These are phyloP conservation scores for Adelognathus sp. DNA, from an alignment of 2,888 invertebrate species.

Conservation along the genomic window DNA sequence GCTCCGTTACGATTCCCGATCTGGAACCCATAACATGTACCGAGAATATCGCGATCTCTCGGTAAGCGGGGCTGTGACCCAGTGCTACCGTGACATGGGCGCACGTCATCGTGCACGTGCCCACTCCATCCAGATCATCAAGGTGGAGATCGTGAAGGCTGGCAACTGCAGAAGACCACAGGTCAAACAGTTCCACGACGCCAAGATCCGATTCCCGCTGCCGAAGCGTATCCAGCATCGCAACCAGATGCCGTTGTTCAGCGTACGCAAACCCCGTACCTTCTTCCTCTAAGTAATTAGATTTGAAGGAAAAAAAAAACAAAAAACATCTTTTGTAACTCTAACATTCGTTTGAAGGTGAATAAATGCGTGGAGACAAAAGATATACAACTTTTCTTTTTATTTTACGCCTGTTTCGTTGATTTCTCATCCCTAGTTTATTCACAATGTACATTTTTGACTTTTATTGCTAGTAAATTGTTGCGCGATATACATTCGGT, in stretches of 20 bases:
- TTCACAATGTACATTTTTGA: too few relatives aligned
- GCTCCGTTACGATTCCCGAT: constrained; percentile 99
- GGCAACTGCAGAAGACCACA: constrained; percentile 95
- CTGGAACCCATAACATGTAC: constrained; percentile 99
- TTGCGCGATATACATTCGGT: background rate
- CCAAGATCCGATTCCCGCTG: constrained; percentile 97
- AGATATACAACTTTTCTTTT: background rate
- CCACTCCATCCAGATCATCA: constrained; percentile 98
- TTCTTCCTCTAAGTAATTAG: constrained; percentile 85
- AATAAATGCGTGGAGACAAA: constrained; percentile 48
- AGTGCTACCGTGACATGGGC: constrained; percentile 95
- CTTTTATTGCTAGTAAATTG: background rate
- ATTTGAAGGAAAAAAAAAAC: too few relatives aligned
- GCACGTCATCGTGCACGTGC: constrained; percentile 99
- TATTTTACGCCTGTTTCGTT: background rate
- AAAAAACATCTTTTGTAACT: constrained; percentile 47
- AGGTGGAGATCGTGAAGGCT: constrained; percentile 95
- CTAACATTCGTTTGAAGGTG: constrained; percentile 39
- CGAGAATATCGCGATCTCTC: constrained; percentile 98
- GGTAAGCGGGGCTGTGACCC: constrained; percentile 97
- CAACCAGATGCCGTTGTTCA: constrained; percentile 92
- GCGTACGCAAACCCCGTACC: constrained; percentile 91
- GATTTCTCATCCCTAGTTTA: too few relatives aligned
- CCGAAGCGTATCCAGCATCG: constrained; percentile 94
- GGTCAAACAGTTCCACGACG: constrained; percentile 99